Conservation (phyloP, 2,888 invertebrate genomes). For the Lasioglossum malachurum region DNA sequence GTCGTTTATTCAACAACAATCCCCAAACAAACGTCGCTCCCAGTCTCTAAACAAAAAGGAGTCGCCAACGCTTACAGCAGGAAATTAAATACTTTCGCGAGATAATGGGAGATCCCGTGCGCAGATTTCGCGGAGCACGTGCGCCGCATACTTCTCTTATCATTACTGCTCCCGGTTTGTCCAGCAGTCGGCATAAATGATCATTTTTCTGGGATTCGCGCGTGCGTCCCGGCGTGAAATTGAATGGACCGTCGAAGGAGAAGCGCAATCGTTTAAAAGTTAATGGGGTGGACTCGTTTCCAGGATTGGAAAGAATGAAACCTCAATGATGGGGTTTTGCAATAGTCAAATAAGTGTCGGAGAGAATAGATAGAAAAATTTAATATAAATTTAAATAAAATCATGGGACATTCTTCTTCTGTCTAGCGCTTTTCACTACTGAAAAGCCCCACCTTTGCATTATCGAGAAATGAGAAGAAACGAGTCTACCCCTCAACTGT, state of each 20-base stretch:
- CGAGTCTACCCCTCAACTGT: too few relatives aligned
- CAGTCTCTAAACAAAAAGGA: not conserved
- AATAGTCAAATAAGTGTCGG: too few relatives aligned
- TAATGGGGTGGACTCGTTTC: too few relatives aligned
- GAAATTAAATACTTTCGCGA: not conserved
- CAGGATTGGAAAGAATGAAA: too few relatives aligned
- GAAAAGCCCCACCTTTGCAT: too few relatives aligned
- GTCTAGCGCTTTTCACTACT: too few relatives aligned
- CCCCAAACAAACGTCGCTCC: not conserved
- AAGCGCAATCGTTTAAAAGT: constrained; percentile 3
- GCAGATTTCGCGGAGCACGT: constrained; percentile 4
- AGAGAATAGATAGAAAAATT: too few relatives aligned
- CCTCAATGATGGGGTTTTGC: too few relatives aligned
- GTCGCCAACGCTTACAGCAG: not conserved
- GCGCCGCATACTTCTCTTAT: not conserved
- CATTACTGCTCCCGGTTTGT: not conserved
- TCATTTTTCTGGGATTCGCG: not conserved
- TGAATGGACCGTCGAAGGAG: not conserved
- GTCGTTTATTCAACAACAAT: not conserved
- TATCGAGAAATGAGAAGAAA: too few relatives aligned
- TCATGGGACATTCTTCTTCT: too few relatives aligned
- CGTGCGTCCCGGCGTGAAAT: not conserved
- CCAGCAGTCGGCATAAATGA: not conserved
- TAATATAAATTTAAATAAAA: too few relatives aligned
- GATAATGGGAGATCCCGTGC: constrained; percentile 1